phyloP scores from a whole-genome alignment of 2,888 invertebrate genomes.

The Adela reaumurella region DNA sequence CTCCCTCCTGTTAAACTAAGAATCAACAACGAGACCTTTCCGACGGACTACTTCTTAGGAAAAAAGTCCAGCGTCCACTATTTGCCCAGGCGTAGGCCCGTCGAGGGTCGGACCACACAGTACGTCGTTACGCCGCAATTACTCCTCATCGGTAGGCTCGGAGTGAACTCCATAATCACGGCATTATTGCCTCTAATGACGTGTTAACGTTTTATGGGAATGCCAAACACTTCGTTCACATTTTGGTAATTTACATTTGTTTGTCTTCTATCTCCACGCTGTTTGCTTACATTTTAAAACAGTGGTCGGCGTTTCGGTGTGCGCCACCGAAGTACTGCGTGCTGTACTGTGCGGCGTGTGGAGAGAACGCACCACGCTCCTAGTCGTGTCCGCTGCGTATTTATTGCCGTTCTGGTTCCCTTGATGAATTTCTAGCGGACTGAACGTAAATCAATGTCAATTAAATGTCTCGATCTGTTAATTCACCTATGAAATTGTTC shows the following conservation, averaged over 20 bases:
- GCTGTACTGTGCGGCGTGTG: neutral
- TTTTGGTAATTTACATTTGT: conserved; percentile 57
- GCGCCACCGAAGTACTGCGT: conserved; percentile 24
- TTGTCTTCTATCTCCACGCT: conserved; percentile 49
- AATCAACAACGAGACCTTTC: neutral
- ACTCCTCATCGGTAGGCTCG: neutral
- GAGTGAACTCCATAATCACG: conserved; percentile 43
- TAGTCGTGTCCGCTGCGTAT: neutral
- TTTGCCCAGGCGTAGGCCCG: neutral
- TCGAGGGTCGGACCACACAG: conserved; percentile 44
- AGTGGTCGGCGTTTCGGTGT: conserved; percentile 47
- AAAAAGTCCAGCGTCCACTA: neutral
- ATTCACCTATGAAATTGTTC: too few relatives aligned
- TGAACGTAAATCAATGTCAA: too few relatives aligned
- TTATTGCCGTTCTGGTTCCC: neutral
- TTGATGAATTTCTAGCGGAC: too few relatives aligned
- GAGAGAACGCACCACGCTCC: neutral
- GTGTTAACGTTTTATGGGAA: conserved; percentile 58
- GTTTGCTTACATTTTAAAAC: conserved; percentile 52
- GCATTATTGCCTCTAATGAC: conserved; percentile 56
- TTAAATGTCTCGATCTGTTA: too few relatives aligned
- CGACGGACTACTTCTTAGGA: neutral
- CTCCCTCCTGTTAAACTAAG: neutral
- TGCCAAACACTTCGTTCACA: conserved; percentile 56
- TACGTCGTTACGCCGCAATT: conserved; percentile 20